Evolutionary conservation across 2,797 vertebrate genomes (phyloP), one percentile per base, ranked within the genome.

Genomic region (Myiotriccus ornatus): DNA sequence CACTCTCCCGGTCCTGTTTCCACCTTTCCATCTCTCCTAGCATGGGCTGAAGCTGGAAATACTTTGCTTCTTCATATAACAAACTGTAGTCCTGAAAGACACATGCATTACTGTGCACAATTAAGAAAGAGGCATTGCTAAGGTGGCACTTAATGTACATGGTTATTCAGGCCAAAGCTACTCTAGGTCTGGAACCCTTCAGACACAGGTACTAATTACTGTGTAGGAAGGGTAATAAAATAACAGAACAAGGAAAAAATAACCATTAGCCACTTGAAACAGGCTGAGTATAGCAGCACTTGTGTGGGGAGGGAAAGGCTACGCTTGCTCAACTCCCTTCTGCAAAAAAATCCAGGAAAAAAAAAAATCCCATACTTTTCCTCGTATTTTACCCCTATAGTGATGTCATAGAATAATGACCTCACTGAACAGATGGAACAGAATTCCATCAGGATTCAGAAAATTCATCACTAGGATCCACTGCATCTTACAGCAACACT

Each of bases 11-110:
- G 95, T 99, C 99, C 97, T 99, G 99, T 92, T 99, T 99, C 99
- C 99, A 99, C 93, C 98, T 98, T 96, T 99, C 99, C 98, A 99
- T 98, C 97, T 99, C 99, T 30, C 98, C 96, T 46, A 99, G 98
- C 99, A 99, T 98, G 43, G 99, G 99, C 98, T 99, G 99, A 95
- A 99, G 98, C 97, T 99, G 99, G 97, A 99, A 99, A 94, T 99
- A 99, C n/a, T 99, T 98, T 21, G 99, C 99, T 97, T 99, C 99
- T 98, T 99, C 99, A 68, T 99, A 99, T 96, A 99, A 97, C 96
- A 99, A 98, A 94, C 98, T 99, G 97, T 99, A 99, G 97, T 99
- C 99, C 99, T 99, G 96, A 79, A 96, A 96, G 84, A 95, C 73
- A 94, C 30, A 27, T 15, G 57, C 35, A 56, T 96, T 76, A 95